Base-by-base conservation (phyloP, 2,797 vertebrate genomes). In the Knipowitschia caucasica region DNA sequence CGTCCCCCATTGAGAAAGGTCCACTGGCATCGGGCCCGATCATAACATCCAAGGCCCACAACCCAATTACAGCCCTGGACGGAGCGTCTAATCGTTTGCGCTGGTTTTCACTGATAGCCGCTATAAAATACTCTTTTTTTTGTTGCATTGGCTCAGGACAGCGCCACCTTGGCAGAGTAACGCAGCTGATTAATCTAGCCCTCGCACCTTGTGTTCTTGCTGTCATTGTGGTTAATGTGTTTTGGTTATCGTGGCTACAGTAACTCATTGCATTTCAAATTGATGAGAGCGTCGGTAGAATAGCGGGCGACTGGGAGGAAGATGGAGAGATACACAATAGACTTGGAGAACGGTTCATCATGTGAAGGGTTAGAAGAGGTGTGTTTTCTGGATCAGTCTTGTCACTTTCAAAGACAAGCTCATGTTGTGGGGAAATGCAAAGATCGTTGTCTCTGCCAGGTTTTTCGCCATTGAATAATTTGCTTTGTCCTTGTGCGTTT, bases 181-280 rank as follows among this genome's bases (percentile, higher is more conserved):
- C 58, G 36, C 29, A 55, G 42, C 27, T 77, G 75, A 83, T 77
- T 62, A 70, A 83, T 84, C 64, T 61, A 43, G 40, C 55, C 58
- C 39, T 38, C 50, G 53, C 31, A 70, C 58, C 39, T 67, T 56
- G 60, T 64, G 77, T 71, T 67, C 62, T 62, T 53, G 69, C 73
- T 84, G 78, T 75, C 74, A 59, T 29, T 17, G 67, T 81, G 67
- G 55, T 80, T 78, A 80, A 83, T 82, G 79, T 75, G 72, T 77
- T 77, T 80, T 75, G 50, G 62, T 74, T 80, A 69, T 70, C 39
- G n/a, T 29, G 58, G 31, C 67, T 57, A 72, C 65, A 71, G 59
- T 73, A 62, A 62, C 67, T 58, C 65, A 31, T 40, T 57, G 55
- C 43, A 68, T 73, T 34, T 49, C 45, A 62, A 77, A 80, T 69